These are phyloP conservation scores for Camponotus pennsylvanicus DNA, from an alignment of 1,140 invertebrate species.

Conservation along the genomic window DNA sequence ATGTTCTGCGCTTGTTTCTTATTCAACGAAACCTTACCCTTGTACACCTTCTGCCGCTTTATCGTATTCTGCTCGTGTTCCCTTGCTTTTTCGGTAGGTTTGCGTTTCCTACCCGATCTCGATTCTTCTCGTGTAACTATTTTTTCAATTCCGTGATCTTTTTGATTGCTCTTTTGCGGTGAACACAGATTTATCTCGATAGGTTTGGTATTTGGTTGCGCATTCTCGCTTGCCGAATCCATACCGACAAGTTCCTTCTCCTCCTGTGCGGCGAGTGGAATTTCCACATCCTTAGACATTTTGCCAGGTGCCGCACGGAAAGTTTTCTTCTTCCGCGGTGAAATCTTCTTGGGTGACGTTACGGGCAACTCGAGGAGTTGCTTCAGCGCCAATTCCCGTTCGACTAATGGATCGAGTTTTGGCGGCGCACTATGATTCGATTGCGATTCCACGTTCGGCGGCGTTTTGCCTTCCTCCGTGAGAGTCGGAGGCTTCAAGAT, in stretches of 20 bases:
- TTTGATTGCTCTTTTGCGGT: conserved; percentile 41
- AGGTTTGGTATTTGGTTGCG: conserved; percentile 60
- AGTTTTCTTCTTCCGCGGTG: conserved; percentile 66
- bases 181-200: not conserved
- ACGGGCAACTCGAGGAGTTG: conserved; percentile 85
- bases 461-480: conserved; percentile 68
- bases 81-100: conserved; percentile 83
- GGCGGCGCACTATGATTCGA: conserved; percentile 58
- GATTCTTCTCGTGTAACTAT: conserved; percentile 77
- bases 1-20: conserved; percentile 55
- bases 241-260: conserved; percentile 45
- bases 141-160: conserved; percentile 22
- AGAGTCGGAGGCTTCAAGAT: conserved; percentile 81
- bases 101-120: conserved; percentile 84
- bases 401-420: conserved; percentile 83
- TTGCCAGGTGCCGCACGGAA: conserved; percentile 53
- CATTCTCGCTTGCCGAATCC: conserved; percentile 59
- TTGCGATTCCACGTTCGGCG: conserved; percentile 27
- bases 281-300: conserved; percentile 26
- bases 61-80: conserved; percentile 80
- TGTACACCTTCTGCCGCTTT: conserved; percentile 79
- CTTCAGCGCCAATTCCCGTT: conserved; percentile 86
- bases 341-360: conserved; percentile 75
- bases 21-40: conserved; percentile 59
- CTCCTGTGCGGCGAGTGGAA: not conserved